Evolutionary conservation across 2,888 invertebrate species (phyloP).

Genomic region (Listrodromus nycthemerus): DNA sequence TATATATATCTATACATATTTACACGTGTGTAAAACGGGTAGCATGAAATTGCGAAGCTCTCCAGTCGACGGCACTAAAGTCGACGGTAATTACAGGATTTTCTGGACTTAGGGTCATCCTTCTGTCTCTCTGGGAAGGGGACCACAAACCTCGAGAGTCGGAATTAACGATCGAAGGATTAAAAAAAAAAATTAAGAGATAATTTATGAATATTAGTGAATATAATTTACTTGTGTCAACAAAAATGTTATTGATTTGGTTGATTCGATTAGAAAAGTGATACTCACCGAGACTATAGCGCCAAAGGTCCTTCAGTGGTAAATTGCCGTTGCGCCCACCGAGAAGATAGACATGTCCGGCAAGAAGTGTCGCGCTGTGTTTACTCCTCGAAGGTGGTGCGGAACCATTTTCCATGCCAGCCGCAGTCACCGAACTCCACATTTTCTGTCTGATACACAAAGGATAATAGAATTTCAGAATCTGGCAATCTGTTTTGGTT

Average conservation of each 20-base stretch:
- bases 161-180: conserved; percentile 29
- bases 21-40: conserved; percentile 13
- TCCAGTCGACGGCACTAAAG: conserved; percentile 67
- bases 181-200: neutral
- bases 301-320: conserved; percentile 94
- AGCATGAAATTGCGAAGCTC: conserved; percentile 55
- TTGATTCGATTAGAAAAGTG: too few species aligned
- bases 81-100: conserved; percentile 67
- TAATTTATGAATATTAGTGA: neutral
- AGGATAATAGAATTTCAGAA: neutral
- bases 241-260: neutral
- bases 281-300: conserved; percentile 89
- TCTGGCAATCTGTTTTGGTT: neutral
- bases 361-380: conserved; percentile 92
- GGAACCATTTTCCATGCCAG: conserved; percentile 84
- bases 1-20: conserved; percentile 6
- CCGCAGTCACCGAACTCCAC: conserved; percentile 88
- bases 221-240: neutral
- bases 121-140: conserved; percentile 3
- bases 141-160: conserved; percentile 6
- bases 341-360: conserved; percentile 92
- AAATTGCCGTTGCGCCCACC: conserved; percentile 94
- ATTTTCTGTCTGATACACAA: conserved; percentile 81
- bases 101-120: conserved; percentile 42
- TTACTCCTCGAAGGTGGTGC: conserved; percentile 91